Base-by-base conservation (phyloP, 2,797 vertebrate genomes). In the Champsocephalus gunnari region DNA sequence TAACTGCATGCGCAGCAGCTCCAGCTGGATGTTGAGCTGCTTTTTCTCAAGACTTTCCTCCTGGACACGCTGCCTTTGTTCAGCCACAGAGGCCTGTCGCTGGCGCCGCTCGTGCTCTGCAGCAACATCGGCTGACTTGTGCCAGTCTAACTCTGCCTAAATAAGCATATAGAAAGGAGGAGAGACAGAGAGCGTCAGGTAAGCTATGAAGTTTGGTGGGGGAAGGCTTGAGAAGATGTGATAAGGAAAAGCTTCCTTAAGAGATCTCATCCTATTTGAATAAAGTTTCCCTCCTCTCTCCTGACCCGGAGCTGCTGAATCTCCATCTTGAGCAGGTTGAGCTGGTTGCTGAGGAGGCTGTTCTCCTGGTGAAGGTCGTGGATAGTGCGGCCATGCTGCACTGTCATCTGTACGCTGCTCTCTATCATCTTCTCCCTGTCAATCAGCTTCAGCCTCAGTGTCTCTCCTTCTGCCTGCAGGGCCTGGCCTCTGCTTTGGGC, bases 41-140 rank as follows among this genome's bases (percentile, higher is more conserved):
- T 95, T 93, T 87, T 95, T 95, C 87, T 95, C 95, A 71, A 92
- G 85, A 38, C 81, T 90, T 75, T 94, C 88, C 57, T 95, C 91
- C 12, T 92, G 87, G 68, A 95, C 68, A 0, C 75, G 80, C 17
- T 49, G 89, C 45, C 91, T 88, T 71, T 92, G 93, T 73, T 96
- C 84, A 4, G 68, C 79, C 73, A 90, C 75, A 21, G 73, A 77
- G 44, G 67, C 86, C 64, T 87, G 90, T 9, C 88, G 84, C 70
- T 67, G 74, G 48, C 0, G 55, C 60, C 56, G 88, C 69, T 92
- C 77, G 1, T 61, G 74, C 69, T 91, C 94, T 49, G 94, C 77
- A 59, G 94, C 89, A 24, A 32, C 12, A 61, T 95, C 79, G 71
- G 88, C 89, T 14, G 85, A 69, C 87, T 96, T 94, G 70, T 92